Evolutionary conservation across 37 sponge, comb jelly and placozoan genomes (phyloP), one percentile per base, ranked within the genome.

Genomic region (Beroe ovata): DNA sequence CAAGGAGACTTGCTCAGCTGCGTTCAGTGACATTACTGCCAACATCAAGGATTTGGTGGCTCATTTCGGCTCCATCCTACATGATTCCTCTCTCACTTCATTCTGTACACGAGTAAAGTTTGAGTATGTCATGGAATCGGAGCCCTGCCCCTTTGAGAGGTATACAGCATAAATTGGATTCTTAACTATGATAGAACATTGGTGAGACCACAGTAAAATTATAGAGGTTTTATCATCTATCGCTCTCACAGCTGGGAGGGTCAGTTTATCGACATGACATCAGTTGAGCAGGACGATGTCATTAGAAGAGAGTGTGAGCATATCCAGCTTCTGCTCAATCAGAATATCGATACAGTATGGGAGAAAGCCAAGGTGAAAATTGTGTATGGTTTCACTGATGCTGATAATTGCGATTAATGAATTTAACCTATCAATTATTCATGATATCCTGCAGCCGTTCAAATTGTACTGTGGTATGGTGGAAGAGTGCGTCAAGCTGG

Each of bases 401-500:
- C n/a, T n/a, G n/a, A n/a, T n/a, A n/a, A n/a, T n/a, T n/a, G n/a
- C n/a, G n/a, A n/a, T n/a, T n/a, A n/a, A n/a, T n/a, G n/a, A n/a
- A n/a, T n/a, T n/a, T n/a, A n/a, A n/a, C n/a, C n/a, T n/a, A n/a
- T n/a, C n/a, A n/a, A n/a, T n/a, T n/a, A n/a, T n/a, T n/a, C n/a
- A n/a, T n/a, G n/a, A n/a, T n/a, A n/a, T n/a, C 33, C 30, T 30
- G 40, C 64, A 92, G 91, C 63, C 66, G 22, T 92, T 91, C 54
- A 34, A 81, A 29, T 64, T 64, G 60, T 91, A 84, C 39, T 37
- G 72, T 64, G 32, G 25, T 25, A 94, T 94, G 92, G 91, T 94
- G 60, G 39, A 39, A 1, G 42, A 38, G 18, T 94, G 92, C 41
- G 34, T 42, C 19, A 29, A 32, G 30, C 47, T 64, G 2, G 39